Percentiles rank a stretch among this genome's conserved stretches.
Conservation (phyloP, 2,888 invertebrate genomes). For the Baronia brevicornis region DNA sequence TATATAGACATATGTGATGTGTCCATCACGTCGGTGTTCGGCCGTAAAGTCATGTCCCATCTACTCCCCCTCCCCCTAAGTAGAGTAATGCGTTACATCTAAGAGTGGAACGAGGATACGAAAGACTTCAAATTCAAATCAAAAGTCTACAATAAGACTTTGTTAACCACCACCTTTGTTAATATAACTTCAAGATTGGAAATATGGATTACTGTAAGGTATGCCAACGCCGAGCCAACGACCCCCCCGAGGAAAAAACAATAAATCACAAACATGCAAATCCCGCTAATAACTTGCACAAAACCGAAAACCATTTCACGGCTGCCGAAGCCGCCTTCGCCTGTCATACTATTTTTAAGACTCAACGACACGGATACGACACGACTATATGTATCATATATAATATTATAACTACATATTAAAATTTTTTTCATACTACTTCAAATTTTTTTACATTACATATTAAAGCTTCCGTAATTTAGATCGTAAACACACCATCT, state of each 20-base stretch:
- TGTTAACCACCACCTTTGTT: slow-evolving; percentile 22
- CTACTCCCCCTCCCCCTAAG: too few relatives aligned
- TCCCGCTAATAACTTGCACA: slow-evolving; percentile 73
- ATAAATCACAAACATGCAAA: slow-evolving; percentile 74
- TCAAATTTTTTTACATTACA: too few relatives aligned
- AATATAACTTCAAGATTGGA: slow-evolving; percentile 25
- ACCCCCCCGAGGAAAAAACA: slow-evolving; percentile 40
- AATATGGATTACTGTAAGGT: slow-evolving; percentile 27
- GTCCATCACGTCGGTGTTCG: too few relatives aligned
- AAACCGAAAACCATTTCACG: slow-evolving; percentile 74
- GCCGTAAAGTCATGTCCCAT: too few relatives aligned
- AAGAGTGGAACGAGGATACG: too few relatives aligned
- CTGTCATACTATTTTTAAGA: slow-evolving; percentile 14
- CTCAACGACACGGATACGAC: slow-evolving; percentile 15
- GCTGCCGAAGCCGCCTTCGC: slow-evolving; percentile 44
- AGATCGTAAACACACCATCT: too few relatives aligned
- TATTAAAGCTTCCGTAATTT: too few relatives aligned
- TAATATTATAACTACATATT: slow-evolving; percentile 3
- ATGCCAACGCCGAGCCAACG: slow-evolving; percentile 13
- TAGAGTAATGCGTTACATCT: too few relatives aligned
- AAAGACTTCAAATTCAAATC: too few relatives aligned
- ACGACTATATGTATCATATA: slow-evolving; percentile 12
- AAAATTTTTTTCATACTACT: too few relatives aligned
- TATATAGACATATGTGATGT: too few relatives aligned
- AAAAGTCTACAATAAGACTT: too few relatives aligned